Evolutionary conservation across 2,797 vertebrate species (phyloP).

Genomic region (Thalassophryne amazonica): DNA sequence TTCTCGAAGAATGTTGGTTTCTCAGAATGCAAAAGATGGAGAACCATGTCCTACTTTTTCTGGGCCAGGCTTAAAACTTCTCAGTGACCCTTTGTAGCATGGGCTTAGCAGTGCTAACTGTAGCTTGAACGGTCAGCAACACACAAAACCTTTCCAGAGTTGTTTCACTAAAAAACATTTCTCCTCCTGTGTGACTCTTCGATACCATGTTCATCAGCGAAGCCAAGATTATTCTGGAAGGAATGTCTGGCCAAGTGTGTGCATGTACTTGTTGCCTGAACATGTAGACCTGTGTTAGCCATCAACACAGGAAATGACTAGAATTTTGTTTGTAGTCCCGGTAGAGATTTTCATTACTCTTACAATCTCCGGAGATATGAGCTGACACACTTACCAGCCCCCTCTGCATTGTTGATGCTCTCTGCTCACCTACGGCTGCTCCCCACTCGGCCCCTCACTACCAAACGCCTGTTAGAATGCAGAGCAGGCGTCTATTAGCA

Average conservation of each 20-base stretch:
- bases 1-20: too few species aligned
- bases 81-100: too few species aligned
- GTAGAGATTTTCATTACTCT: conserved; percentile 70
- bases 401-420: conserved; percentile 10
- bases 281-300: conserved; percentile 59
- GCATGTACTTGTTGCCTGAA: conserved; percentile 50
- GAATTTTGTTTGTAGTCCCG: conserved; percentile 71
- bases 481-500: conserved; percentile 74
- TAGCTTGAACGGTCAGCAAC: too few species aligned
- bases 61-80: too few species aligned
- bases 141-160: conserved; percentile 47
- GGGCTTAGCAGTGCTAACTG: too few species aligned
- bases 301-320: conserved; percentile 76
- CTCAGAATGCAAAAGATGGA: too few species aligned
- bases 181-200: conserved; percentile 30
- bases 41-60: too few species aligned
- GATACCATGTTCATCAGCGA: conserved; percentile 47
- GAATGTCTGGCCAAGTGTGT: conserved; percentile 64
- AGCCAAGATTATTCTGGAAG: conserved; percentile 29
- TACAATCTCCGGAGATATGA: conserved; percentile 62
- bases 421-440: conserved; percentile 40
- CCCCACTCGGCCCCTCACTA: conserved; percentile 38
- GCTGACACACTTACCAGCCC: conserved; percentile 18
- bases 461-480: conserved; percentile 64
- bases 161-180: conserved; percentile 38